Evolutionary conservation across 1,140 invertebrate genomes (phyloP).

Genomic region (Ridgeia piscesae): DNA sequence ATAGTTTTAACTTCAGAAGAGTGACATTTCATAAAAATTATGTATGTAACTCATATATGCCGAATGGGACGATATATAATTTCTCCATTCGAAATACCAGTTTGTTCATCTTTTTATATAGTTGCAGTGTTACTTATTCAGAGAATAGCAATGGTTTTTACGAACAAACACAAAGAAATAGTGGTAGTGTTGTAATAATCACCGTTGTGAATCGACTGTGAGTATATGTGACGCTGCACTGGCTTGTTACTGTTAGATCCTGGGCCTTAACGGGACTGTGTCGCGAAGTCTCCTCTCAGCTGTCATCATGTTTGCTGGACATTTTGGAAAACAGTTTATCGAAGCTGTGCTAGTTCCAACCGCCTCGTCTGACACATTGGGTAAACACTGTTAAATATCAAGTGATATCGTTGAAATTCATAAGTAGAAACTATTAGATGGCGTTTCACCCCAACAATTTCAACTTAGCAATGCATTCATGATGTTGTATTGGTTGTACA

Average conservation of each 20-base stretch:
- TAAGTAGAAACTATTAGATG: neutral
- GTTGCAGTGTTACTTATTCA: neutral
- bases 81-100: no score
- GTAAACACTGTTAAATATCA: neutral
- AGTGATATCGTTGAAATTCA: neutral
- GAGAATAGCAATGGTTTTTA: neutral
- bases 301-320: neutral
- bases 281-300: neutral
- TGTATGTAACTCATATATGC: no score
- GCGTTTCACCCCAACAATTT: neutral
- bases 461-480: neutral
- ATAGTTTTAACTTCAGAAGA: no score
- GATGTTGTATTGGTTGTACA: neutral
- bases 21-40: no score
- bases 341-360: neutral
- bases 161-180: no score
- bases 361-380: neutral
- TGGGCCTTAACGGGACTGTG: neutral
- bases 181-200: no score
- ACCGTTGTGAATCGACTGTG: no score
- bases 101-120: no score
- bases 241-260: neutral
- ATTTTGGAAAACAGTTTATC: neutral
- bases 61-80: no score
- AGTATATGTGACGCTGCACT: no score